A percentile compares a stretch with the other conserved stretches of the same genome.
These are phyloP conservation scores for Sebastes trivittatus DNA, from an alignment of 2,797 vertebrate species.

Conservation along the genomic window DNA sequence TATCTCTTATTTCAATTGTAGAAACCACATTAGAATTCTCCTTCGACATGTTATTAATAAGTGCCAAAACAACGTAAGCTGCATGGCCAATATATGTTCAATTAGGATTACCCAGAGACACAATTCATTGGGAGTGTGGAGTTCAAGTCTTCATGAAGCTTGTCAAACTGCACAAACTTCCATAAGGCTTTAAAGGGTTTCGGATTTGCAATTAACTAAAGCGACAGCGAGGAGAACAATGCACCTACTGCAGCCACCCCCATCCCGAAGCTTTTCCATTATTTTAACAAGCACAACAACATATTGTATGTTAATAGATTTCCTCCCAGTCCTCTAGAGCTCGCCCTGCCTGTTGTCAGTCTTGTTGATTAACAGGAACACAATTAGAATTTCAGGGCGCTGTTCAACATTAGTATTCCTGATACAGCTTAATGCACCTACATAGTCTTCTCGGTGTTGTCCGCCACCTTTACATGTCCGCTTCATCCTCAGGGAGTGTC, in stretches of 20 bases:
- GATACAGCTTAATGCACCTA: slow-evolving; percentile 42
- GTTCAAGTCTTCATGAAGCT: slow-evolving; percentile 71
- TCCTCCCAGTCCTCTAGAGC: slow-evolving; percentile 68
- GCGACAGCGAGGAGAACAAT: slow-evolving; percentile 72
- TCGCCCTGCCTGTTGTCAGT: slow-evolving; percentile 71
- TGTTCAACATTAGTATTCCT: slow-evolving; percentile 73
- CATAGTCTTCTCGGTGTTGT: slow-evolving; percentile 21
- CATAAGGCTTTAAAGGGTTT: slow-evolving; percentile 67
- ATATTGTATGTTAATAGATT: slow-evolving; percentile 81
- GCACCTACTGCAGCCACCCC: slow-evolving; percentile 58
- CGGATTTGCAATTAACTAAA: slow-evolving; percentile 78
- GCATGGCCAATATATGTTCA: slow-evolving; percentile 77
- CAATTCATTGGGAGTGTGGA: slow-evolving; percentile 63
- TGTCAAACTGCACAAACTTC: slow-evolving; percentile 75
- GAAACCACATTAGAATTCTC: slow-evolving; percentile 81
- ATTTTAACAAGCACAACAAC: slow-evolving; percentile 81
- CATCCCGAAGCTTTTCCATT: slow-evolving; percentile 72
- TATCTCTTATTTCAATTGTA: slow-evolving; percentile 86
- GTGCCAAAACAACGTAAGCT: slow-evolving; percentile 85
- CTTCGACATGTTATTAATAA: slow-evolving; percentile 78
- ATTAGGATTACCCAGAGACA: slow-evolving; percentile 80
- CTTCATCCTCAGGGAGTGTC: slow-evolving; percentile 39
- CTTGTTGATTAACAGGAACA: slow-evolving; percentile 75
- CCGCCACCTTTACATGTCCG: slow-evolving; percentile 13
- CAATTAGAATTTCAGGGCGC: slow-evolving; percentile 72